phyloP scores from a whole-genome alignment of 2,888 invertebrate species.

The Merodon equestris region DNA sequence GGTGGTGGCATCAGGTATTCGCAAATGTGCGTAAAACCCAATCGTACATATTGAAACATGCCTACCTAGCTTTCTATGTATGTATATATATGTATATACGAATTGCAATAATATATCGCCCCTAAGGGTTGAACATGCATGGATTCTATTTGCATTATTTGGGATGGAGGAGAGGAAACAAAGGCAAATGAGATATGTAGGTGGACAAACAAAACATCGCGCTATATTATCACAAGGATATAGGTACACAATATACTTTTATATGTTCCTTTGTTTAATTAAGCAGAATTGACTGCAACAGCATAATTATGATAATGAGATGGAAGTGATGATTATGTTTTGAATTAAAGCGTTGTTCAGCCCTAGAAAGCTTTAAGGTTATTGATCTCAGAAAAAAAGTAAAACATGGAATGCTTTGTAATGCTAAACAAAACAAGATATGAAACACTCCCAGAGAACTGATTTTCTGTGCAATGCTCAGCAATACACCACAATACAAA shows the following conservation, averaged over 20 bases:
- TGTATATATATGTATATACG: slow-evolving; percentile 64
- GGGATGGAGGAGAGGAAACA: neutral
- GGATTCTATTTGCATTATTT: no score
- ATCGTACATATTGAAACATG: slow-evolving; percentile 21
- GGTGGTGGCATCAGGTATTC: slow-evolving; percentile 58
- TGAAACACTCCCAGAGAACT: slow-evolving; percentile 62
- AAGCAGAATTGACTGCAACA: slow-evolving; percentile 60
- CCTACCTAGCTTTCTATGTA: slow-evolving; percentile 19
- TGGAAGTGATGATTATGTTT: slow-evolving; percentile 23
- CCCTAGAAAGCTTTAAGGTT: slow-evolving; percentile 51
- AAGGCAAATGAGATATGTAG: slow-evolving; percentile 13
- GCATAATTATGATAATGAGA: slow-evolving; percentile 45
- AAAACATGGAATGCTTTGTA: slow-evolving; percentile 1
- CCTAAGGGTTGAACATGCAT: slow-evolving; percentile 20
- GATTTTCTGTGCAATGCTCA: slow-evolving; percentile 37
- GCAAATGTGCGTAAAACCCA: slow-evolving; percentile 29
- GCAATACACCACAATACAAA: slow-evolving; percentile 29
- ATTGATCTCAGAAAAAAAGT: slow-evolving; percentile 47
- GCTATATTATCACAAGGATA: slow-evolving; percentile 59
- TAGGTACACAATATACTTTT: slow-evolving; percentile 43
- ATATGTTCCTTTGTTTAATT: slow-evolving; percentile 65
- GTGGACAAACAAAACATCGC: slow-evolving; percentile 61
- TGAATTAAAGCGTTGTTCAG: slow-evolving; percentile 36
- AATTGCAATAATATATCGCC: slow-evolving; percentile 61
- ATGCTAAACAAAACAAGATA: no score